These are phyloP conservation scores for Epsilonema sp. DNA, from an alignment of 2,888 invertebrate genomes.

Conservation along the genomic window DNA sequence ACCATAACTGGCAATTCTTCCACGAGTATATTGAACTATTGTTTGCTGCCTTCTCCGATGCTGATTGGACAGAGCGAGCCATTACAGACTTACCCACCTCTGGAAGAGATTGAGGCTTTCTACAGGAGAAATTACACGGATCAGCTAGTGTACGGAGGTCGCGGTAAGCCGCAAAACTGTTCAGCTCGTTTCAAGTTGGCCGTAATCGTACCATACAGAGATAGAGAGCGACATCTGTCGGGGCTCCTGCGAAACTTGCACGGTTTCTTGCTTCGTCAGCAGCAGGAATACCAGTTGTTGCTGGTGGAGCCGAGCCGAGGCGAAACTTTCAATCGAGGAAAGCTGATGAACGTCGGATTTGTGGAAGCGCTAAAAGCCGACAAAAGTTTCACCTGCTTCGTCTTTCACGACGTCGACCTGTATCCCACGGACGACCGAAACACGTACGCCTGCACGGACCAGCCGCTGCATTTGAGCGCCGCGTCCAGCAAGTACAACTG, in stretches of 20 bases:
- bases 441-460: conserved; percentile 28
- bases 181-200: conserved; percentile 41
- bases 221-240: no score
- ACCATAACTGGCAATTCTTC: no score
- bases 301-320: no score
- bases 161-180: conserved; percentile 49
- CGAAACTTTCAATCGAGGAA: conserved; percentile 67
- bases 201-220: conserved; percentile 47
- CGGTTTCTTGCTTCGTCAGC: conserved; percentile 64
- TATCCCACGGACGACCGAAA: conserved; percentile 28
- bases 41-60: no score
- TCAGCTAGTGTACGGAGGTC: no score
- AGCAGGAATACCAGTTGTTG: no score
- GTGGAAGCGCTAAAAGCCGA: conserved; percentile 55
- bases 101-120: no score
- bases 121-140: no score
- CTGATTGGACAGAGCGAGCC: no score
- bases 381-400: conserved; percentile 33
- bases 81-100: no score
- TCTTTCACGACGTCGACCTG: conserved; percentile 34
- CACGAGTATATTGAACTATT: no score
- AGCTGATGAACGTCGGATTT: conserved; percentile 88
- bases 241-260: conserved; percentile 41
- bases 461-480: conserved; percentile 28
- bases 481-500: conserved; percentile 27